phyloP scores from a whole-genome alignment of 2,113 vertebrate genomes.

The Trematocara marginatum region DNA sequence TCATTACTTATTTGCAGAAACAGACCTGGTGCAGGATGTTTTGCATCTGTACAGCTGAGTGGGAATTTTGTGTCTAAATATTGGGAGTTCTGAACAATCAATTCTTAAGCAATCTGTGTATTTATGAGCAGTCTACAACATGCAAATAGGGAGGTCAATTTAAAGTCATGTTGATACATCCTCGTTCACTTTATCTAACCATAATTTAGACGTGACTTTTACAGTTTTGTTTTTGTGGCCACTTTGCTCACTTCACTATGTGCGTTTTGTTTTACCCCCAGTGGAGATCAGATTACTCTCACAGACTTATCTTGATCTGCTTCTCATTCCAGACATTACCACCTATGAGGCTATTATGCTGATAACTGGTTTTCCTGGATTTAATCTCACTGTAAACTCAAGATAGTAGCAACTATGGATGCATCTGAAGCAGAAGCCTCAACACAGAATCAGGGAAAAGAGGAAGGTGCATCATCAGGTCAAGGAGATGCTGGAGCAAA shows the following conservation, averaged over 20 bases:
- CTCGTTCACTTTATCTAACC: not conserved
- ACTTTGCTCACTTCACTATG: not conserved
- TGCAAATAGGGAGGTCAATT: not conserved
- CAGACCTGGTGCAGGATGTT: not conserved
- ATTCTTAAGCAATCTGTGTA: not conserved
- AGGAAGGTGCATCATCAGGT: not conserved
- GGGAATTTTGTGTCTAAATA: not conserved
- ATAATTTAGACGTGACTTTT: not conserved
- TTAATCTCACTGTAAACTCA: not conserved
- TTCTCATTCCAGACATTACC: not conserved
- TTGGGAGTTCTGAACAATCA: fast-evolving
- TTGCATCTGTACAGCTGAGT: not conserved
- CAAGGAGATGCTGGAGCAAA: not conserved
- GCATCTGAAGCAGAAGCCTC: not conserved
- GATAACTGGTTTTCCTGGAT: not conserved
- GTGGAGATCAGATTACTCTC: not conserved
- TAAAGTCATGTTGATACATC: not conserved
- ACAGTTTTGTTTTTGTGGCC: not conserved
- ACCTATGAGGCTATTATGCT: not conserved
- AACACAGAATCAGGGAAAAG: not conserved
- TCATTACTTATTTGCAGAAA: not conserved
- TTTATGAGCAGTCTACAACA: not conserved
- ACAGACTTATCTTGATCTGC: not conserved
- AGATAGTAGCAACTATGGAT: constrained; percentile 25
- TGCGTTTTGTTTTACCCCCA: not conserved